Evolutionary conservation across 2,113 vertebrate species (phyloP).

Genomic region (Piprites chloris): DNA sequence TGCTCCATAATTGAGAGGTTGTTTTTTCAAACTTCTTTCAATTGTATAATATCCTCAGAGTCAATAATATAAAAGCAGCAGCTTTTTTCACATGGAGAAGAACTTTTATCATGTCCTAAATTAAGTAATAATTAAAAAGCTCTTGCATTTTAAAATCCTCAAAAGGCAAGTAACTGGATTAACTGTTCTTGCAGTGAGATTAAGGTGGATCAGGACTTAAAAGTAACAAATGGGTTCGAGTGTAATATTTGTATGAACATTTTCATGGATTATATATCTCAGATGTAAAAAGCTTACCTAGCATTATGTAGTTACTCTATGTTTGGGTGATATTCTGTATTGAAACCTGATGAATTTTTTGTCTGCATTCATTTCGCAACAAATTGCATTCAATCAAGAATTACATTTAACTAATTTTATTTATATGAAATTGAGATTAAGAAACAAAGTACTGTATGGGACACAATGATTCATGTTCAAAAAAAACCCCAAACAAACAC

Average conservation of each 20-base stretch:
- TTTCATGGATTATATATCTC: background rate
- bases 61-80: background rate
- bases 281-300: background rate
- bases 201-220: background rate
- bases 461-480: background rate
- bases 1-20: background rate
- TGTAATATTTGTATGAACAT: background rate
- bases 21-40: background rate
- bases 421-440: background rate
- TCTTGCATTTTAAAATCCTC: conserved; percentile 17
- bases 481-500: background rate
- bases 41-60: background rate
- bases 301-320: background rate
- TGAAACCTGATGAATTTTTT: background rate
- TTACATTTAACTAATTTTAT: background rate
- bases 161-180: conserved; percentile 6
- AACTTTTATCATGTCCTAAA: background rate
- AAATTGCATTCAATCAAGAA: background rate
- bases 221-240: background rate
- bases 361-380: background rate
- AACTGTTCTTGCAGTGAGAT: background rate
- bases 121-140: background rate
- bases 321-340: background rate
- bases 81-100: background rate
- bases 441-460: background rate